phyloP scores from a whole-genome alignment of 2,113 vertebrate genomes.

The Zosterops lateralis region DNA sequence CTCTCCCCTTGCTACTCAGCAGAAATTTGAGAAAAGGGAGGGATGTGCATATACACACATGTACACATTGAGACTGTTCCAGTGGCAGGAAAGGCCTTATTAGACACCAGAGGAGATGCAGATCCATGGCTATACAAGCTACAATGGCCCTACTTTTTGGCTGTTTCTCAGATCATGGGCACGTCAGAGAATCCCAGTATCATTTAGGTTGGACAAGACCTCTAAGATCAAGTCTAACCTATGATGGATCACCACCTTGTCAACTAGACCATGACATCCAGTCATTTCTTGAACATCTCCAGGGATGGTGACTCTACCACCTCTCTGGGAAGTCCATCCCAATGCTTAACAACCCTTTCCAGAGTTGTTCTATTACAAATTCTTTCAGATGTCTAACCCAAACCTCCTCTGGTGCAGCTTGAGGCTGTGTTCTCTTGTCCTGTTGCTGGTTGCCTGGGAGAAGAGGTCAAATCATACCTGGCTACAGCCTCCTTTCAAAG shows the following conservation, averaged over 20 bases:
- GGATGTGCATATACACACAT: neutral
- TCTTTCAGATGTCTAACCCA: neutral
- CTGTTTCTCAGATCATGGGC: neutral
- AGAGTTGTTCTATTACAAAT: neutral
- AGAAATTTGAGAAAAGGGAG: neutral
- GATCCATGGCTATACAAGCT: neutral
- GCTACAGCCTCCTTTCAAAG: neutral
- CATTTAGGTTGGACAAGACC: neutral
- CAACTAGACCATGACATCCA: neutral
- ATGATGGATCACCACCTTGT: neutral
- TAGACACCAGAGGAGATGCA: neutral
- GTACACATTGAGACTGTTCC: neutral
- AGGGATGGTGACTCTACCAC: neutral
- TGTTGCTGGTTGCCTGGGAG: neutral
- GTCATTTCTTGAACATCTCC: neutral
- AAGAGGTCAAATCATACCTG: neutral
- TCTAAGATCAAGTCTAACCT: neutral
- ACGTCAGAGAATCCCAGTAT: neutral
- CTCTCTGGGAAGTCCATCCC: neutral
- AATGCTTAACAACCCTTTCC: neutral
- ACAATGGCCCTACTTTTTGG: neutral
- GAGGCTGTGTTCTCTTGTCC: neutral
- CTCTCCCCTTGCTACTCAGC: neutral
- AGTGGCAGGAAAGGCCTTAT: neutral
- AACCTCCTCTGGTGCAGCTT: neutral